Base-by-base conservation (phyloP, 2,888 invertebrate genomes). In the Agonopterix arenella region DNA sequence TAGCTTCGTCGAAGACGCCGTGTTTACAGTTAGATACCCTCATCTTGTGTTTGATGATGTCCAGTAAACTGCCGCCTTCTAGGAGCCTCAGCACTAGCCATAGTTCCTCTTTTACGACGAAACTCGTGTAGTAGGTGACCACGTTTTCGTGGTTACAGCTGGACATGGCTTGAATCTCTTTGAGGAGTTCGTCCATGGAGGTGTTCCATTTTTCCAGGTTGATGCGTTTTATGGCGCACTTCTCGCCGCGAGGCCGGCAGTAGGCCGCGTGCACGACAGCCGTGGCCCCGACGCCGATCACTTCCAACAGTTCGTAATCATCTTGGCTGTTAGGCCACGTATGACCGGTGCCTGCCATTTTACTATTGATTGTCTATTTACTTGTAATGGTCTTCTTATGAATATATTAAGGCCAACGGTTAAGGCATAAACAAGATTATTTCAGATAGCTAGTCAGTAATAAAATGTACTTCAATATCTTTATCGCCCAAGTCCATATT, bases 171-270 rank as follows among this genome's bases (percentile, higher is more conserved):
- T 99, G 98, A 55, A 93, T 94, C 78, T 94, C 95, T 85, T 93
- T 97, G 80, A 98, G 90, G 55, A 99, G 90, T 82, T 99, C 99
- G 80, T 99, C 99, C 95, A 99, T 99, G 59, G 98, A 98, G 9
- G 99, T 99, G 89, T 99, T 99, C 96, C 99, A 99, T 91, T 99
- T 99, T 89, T 99, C 99, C 72, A 99, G 91, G 85, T 99, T 99
- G 80, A 99, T 99, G 62, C 98, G 92, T 83, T 99, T 99, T 74
- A 99, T 98, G 75, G 99, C 99, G 90, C 98, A 98, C 90, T 96
- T 96, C 85, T 99, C 98, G 62, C 93, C 93, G 48, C 97, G 92
- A n/a, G 98, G 96, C 66, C 95, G 93, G 82, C 99, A 99, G 65
- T 93, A 92, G 5, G 99, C 99, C 53, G 95, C 96, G 84, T 99